phyloP scores from a whole-genome alignment of 2,113 vertebrate genomes.

The Saimiri boliviensis region DNA sequence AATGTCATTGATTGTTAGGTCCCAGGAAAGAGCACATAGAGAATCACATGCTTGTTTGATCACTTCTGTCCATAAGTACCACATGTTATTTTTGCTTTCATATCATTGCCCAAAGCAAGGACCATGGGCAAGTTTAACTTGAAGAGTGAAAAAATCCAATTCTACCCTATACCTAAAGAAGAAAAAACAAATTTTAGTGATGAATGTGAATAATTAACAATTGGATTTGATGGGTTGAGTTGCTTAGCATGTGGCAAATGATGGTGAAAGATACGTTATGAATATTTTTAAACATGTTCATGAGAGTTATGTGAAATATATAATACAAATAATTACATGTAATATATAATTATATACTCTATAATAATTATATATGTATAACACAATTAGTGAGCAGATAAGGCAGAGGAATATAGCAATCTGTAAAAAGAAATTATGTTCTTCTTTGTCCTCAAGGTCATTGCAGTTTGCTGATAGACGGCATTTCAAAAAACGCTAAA shows the following conservation, averaged over 20 bases:
- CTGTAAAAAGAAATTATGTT: not conserved
- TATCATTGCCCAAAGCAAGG: not conserved
- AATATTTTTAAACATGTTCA: not conserved
- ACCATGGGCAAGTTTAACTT: not conserved
- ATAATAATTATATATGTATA: not conserved
- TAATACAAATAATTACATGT: not conserved
- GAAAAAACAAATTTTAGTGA: not conserved
- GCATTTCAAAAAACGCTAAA: not conserved
- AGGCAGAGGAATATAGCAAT: not conserved
- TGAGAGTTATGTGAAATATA: not conserved
- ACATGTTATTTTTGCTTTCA: not conserved
- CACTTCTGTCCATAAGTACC: not conserved
- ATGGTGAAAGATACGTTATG: not conserved
- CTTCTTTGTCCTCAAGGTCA: not conserved
- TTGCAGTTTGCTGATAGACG: not conserved
- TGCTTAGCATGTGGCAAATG: not conserved
- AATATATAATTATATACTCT: not conserved
- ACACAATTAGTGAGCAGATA: not conserved
- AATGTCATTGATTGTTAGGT: too few species aligned
- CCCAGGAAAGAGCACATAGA: not conserved
- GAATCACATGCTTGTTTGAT: not conserved
- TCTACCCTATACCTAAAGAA: not conserved
- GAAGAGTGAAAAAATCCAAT: not conserved
- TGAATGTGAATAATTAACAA: fast-evolving
- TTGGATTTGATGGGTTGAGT: not conserved